Evolutionary conservation across 2,888 invertebrate genomes (phyloP).

Genomic region (Rhorus exstirpatorius): DNA sequence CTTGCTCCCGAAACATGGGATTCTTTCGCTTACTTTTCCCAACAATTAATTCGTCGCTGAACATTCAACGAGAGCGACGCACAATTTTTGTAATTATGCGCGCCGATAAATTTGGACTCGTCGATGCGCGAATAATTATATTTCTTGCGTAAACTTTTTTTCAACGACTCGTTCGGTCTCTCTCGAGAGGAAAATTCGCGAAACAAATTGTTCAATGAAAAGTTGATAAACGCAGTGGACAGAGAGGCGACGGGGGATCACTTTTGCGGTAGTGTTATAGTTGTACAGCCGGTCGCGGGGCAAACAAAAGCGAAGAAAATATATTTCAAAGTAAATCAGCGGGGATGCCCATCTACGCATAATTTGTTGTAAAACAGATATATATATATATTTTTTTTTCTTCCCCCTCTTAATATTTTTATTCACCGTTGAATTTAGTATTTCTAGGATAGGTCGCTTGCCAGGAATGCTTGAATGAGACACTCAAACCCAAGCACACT

Average conservation of each 20-base stretch:
- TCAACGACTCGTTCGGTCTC: too few relatives aligned
- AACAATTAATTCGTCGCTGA: neutral
- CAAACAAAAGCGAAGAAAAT: neutral
- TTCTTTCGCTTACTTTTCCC: neutral
- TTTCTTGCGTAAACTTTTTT: too few relatives aligned
- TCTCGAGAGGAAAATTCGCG: too few relatives aligned
- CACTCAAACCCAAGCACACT: slow-evolving; percentile 80
- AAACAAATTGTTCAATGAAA: too few relatives aligned
- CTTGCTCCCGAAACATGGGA: neutral
- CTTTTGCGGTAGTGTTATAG: neutral
- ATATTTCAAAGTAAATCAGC: neutral
- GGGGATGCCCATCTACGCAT: slow-evolving; percentile 50
- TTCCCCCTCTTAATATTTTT: slow-evolving; percentile 43
- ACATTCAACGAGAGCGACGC: too few relatives aligned
- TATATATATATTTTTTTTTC: slow-evolving; percentile 43
- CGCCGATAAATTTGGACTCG: too few relatives aligned
- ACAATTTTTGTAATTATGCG: too few relatives aligned
- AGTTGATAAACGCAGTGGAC: too few relatives aligned
- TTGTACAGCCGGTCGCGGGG: neutral
- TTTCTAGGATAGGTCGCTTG: slow-evolving; percentile 79
- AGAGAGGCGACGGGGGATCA: too few relatives aligned
- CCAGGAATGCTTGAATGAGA: slow-evolving; percentile 83
- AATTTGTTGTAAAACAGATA: slow-evolving; percentile 71
- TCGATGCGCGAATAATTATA: too few relatives aligned
- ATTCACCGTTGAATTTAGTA: slow-evolving; percentile 66